These are phyloP conservation scores for Lasioglossum lativentre DNA, from an alignment of 2,888 invertebrate genomes.

Conservation along the genomic window DNA sequence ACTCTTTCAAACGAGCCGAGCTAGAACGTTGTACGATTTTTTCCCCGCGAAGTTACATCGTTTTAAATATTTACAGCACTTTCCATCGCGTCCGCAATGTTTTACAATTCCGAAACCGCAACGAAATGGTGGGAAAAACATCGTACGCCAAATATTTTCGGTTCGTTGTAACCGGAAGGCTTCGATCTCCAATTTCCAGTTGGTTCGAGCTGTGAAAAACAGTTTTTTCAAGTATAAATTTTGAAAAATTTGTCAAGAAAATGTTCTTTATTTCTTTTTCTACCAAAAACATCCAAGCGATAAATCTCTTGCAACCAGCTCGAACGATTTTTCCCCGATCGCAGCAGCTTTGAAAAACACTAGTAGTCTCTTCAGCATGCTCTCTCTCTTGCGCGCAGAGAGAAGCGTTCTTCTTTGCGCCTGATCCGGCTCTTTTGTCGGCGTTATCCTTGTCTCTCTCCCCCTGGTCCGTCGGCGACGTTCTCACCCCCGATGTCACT, in stretches of 20 bases:
- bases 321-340: background rate
- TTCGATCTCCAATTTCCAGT: background rate
- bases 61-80: too few species aligned
- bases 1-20: too few species aligned
- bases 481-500: slow-evolving; percentile 32
- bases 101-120: too few species aligned
- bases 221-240: background rate
- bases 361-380: background rate
- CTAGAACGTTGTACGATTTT: too few species aligned
- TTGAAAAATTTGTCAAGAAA: background rate
- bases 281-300: too few species aligned
- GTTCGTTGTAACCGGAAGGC: too few species aligned
- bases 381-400: background rate
- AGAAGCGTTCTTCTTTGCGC: background rate
- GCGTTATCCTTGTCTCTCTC: slow-evolving; percentile 25
- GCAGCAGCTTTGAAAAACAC: background rate
- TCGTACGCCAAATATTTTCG: too few species aligned
- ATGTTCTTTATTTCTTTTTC: background rate
- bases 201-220: background rate
- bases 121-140: background rate
- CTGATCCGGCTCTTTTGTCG: background rate
- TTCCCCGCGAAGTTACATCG: too few species aligned
- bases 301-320: background rate
- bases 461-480: slow-evolving; percentile 1
- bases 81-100: too few species aligned